phyloP scores from a whole-genome alignment of 2,888 invertebrate genomes.

The Drosophila kanekoi region DNA sequence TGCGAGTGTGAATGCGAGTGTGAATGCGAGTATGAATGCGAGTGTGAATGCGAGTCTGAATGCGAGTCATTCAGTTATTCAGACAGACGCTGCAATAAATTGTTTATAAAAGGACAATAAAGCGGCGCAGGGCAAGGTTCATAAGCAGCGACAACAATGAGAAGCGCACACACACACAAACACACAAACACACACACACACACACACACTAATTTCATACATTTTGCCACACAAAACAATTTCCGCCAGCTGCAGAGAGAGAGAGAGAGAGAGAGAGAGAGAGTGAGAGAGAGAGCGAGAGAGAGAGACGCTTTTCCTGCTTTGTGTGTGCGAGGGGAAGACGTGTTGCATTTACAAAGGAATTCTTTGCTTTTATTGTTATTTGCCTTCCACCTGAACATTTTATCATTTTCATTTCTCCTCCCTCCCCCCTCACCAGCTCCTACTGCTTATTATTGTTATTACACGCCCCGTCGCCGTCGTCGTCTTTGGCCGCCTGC shows the following conservation, averaged over 20 bases:
- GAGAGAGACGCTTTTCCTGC: background rate
- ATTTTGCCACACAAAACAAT: conserved; percentile 65
- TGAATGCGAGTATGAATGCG: background rate
- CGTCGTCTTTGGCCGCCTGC: no score
- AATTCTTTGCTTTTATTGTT: conserved; percentile 15
- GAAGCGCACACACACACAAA: conserved; percentile 4
- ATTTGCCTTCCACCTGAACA: background rate
- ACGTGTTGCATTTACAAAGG: conserved; percentile 25
- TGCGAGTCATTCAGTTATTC: background rate
- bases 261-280: no score
- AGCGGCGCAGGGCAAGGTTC: conserved; percentile 23
- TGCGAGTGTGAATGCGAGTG: no score
- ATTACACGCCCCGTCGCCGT: no score
- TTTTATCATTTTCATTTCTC: no score
- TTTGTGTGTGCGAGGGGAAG: background rate
- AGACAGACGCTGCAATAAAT: conserved; percentile 35
- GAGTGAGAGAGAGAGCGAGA: no score
- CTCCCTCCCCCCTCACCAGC: no score
- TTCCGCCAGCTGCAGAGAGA: conserved; percentile 36
- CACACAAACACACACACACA: conserved; percentile 10
- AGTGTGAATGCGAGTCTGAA: background rate
- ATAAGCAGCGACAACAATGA: conserved; percentile 35
- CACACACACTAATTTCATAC: conserved; percentile 53
- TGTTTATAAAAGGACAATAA: conserved; percentile 58
- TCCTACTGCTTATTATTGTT: background rate